phyloP scores from a whole-genome alignment of 2,797 vertebrate species.

The Erethizon dorsatum region DNA sequence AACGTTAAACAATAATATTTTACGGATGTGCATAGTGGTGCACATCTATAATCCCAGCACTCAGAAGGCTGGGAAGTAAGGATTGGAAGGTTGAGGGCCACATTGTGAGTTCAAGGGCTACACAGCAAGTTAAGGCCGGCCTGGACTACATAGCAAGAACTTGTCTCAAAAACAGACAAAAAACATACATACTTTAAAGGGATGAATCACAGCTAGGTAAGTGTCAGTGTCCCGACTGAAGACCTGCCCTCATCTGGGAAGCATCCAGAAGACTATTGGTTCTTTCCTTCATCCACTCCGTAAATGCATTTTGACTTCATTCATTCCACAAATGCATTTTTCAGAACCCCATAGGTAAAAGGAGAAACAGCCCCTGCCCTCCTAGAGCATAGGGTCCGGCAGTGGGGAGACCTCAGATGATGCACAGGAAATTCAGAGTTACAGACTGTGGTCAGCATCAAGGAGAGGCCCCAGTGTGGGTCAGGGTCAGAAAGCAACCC shows the following conservation, averaged over 20 bases:
- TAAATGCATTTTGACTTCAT: not conserved
- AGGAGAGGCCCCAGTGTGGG: not conserved
- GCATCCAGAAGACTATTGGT: not conserved
- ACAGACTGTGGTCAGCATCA: not conserved
- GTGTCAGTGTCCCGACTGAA: not conserved
- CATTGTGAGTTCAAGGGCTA: not conserved
- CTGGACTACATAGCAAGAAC: not conserved
- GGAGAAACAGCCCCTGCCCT: not conserved
- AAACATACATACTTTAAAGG: not conserved
- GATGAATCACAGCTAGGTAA: not conserved
- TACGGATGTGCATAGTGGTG: not conserved
- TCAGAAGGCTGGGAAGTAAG: not conserved
- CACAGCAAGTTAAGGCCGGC: not conserved
- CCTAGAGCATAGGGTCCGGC: not conserved
- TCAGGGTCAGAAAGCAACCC: not conserved
- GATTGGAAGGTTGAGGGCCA: not conserved
- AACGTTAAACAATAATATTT: not conserved
- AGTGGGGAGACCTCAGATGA: not conserved
- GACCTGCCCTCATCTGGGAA: not conserved
- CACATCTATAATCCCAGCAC: not conserved
- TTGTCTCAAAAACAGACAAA: not conserved
- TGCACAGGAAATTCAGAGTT: not conserved
- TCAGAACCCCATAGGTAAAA: constrained; percentile 10
- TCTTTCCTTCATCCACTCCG: not conserved
- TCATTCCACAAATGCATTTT: not conserved